phyloP scores from a whole-genome alignment of 2,888 invertebrate species.

The Apodemia zela region DNA sequence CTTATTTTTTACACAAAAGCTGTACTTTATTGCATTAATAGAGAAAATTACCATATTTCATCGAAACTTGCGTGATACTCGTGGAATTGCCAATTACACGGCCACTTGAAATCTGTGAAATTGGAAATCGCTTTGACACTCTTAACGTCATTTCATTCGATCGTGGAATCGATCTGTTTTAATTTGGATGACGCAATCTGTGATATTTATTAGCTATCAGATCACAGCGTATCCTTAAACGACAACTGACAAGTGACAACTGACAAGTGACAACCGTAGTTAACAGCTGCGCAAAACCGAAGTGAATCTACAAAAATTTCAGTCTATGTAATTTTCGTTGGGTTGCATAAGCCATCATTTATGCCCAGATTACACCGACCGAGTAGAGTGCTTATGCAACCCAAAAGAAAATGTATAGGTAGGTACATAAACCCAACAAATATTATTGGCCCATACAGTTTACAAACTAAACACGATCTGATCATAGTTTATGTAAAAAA shows the following conservation, averaged over 20 bases:
- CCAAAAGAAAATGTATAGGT: no score
- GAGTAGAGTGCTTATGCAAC: no score
- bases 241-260: no score
- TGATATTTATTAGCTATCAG: neutral
- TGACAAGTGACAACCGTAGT: neutral
- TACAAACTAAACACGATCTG: no score
- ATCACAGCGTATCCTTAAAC: neutral
- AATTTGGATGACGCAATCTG: neutral
- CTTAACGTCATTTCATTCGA: constrained; percentile 8
- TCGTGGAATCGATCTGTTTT: constrained; percentile 3
- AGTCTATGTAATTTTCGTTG: no score
- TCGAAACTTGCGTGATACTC: neutral
- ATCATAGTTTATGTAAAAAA: no score
- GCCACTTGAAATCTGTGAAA: constrained; percentile 1
- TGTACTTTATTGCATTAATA: neutral
- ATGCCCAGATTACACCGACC: no score
- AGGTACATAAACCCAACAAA: no score
- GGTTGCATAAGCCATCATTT: no score
- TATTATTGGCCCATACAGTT: no score
- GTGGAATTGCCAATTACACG: constrained; percentile 5
- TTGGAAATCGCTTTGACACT: constrained; percentile 10
- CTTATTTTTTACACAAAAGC: neutral
- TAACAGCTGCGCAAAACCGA: no score
- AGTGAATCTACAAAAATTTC: no score
- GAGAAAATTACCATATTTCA: constrained; percentile 1